These are phyloP conservation scores for Fratercula arctica DNA, from an alignment of 2,797 vertebrate genomes.

Conservation along the genomic window DNA sequence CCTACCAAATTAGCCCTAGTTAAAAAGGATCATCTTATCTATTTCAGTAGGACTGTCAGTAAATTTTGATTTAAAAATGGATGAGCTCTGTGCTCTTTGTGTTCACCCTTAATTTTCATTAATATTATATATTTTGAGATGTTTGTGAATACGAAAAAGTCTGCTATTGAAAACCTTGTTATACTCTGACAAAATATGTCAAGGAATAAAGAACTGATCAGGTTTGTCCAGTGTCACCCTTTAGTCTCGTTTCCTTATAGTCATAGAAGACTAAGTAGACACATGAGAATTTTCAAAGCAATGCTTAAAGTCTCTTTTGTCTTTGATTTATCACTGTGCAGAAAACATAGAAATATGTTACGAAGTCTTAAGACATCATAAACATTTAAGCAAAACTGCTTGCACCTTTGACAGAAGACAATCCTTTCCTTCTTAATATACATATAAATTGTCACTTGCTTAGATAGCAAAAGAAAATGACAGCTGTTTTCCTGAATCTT, in stretches of 20 bases:
- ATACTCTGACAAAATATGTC: constrained; percentile 4
- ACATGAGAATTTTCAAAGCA: neutral
- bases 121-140: constrained; percentile 40
- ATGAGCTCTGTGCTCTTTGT: constrained; percentile 47
- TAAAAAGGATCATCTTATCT: constrained; percentile 70
- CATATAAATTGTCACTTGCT: neutral
- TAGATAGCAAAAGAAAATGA: neutral
- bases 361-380: neutral
- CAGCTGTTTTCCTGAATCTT: neutral
- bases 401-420: neutral
- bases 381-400: neutral
- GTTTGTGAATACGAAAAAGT: neutral
- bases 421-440: neutral
- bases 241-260: neutral
- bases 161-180: constrained; percentile 26
- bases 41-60: constrained; percentile 46
- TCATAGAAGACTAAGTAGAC: neutral
- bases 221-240: neutral
- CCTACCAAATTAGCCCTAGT: constrained; percentile 72
- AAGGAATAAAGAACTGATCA: constrained; percentile 32
- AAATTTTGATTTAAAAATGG: constrained; percentile 70
- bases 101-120: constrained; percentile 65
- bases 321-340: neutral
- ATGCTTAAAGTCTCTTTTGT: neutral
- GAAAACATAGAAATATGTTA: constrained; percentile 30